Evolutionary conservation across 2,113 vertebrate species (phyloP).

Genomic region (Cavia aperea): DNA sequence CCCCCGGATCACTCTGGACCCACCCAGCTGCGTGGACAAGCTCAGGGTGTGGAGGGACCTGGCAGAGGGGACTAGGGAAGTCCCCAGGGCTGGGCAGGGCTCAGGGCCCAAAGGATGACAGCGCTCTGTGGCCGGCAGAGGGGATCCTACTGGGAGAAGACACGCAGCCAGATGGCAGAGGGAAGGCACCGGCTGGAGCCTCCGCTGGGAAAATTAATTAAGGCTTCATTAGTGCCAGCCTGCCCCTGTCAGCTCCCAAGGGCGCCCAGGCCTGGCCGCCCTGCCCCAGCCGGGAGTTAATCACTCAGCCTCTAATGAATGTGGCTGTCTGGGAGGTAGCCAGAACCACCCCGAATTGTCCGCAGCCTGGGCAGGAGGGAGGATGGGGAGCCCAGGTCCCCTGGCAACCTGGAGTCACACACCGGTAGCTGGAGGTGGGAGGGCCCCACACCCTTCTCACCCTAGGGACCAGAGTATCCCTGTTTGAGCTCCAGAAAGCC

Average conservation of each 20-base stretch:
- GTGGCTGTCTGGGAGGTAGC: background rate
- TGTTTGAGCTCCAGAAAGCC: background rate
- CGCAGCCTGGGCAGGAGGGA: background rate
- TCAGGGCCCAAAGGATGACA: background rate
- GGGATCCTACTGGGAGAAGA: slow-evolving; percentile 28
- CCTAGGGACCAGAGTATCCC: background rate
- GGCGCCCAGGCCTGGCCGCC: background rate
- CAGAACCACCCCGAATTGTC: background rate
- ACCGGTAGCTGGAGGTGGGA: background rate
- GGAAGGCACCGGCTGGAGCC: slow-evolving; percentile 39
- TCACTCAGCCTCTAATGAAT: slow-evolving; percentile 51
- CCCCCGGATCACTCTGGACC: background rate
- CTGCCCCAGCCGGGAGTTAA: slow-evolving; percentile 52
- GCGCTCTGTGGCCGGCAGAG: background rate
- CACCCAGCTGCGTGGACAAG: background rate
- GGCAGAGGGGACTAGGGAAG: background rate
- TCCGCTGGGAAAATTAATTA: slow-evolving; percentile 66
- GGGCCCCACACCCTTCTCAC: background rate
- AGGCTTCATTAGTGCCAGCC: slow-evolving; percentile 47
- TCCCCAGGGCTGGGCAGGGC: too few species aligned
- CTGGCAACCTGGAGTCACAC: background rate
- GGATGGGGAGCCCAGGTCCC: too few species aligned
- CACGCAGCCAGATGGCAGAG: slow-evolving; percentile 55
- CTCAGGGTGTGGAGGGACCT: background rate
- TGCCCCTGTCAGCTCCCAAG: slow-evolving; percentile 13